These are phyloP conservation scores for Bombyx mandarina DNA, from an alignment of 1,140 invertebrate genomes.

Conservation along the genomic window DNA sequence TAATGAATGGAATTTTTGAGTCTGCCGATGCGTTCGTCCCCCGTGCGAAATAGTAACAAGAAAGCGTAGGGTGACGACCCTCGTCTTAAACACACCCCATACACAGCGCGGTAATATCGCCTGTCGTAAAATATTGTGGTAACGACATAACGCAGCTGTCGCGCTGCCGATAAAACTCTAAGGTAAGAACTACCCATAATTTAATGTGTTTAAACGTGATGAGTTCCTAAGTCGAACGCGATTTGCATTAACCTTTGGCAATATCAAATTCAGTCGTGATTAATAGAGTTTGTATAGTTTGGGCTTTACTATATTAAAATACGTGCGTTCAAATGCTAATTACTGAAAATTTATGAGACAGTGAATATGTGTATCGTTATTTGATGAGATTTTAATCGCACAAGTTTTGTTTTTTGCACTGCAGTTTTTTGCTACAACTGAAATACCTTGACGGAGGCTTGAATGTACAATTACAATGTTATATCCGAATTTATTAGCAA, in stretches of 20 bases:
- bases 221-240: slow-evolving; percentile 32
- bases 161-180: slow-evolving; percentile 20
- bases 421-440: no score
- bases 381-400: no score
- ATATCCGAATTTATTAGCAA: no score
- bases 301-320: no score
- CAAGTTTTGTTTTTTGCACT: no score
- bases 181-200: slow-evolving; percentile 33
- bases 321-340: no score
- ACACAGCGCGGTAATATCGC: slow-evolving; percentile 40
- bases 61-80: slow-evolving; percentile 44
- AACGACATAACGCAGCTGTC: slow-evolving; percentile 42
- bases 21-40: slow-evolving; percentile 33
- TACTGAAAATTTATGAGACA: no score
- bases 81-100: slow-evolving; percentile 31
- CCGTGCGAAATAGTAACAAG: slow-evolving; percentile 29
- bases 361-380: no score
- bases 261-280: slow-evolving; percentile 25
- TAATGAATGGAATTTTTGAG: slow-evolving; percentile 61
- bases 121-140: slow-evolving; percentile 49
- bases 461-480: no score
- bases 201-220: slow-evolving; percentile 54
- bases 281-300: slow-evolving; percentile 15
- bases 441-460: no score
- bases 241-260: slow-evolving; percentile 33